A percentile compares a stretch with the other conserved stretches of the same genome.
These are phyloP conservation scores for Diplogasteroides magnus DNA, from an alignment of 1,140 invertebrate genomes.

Conservation along the genomic window DNA sequence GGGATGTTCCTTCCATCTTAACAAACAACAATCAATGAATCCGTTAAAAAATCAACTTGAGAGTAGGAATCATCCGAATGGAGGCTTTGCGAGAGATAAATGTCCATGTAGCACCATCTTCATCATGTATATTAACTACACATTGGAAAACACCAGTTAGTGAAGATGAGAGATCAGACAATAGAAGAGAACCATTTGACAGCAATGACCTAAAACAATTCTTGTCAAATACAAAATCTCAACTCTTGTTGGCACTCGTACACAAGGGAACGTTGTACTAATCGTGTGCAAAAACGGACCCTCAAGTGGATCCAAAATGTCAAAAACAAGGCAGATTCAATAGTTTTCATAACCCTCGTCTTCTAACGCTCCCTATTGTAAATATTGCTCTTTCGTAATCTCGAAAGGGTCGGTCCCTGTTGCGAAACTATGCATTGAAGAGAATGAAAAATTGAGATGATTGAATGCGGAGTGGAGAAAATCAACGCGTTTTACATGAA, in stretches of 20 bases:
- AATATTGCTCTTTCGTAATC: neutral
- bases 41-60: neutral
- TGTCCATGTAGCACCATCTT: slow-evolving; percentile 27
- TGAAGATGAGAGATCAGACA: slow-evolving; percentile 9
- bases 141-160: slow-evolving; percentile 37
- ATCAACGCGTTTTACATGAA: slow-evolving; percentile 11
- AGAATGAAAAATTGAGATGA: neutral
- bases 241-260: slow-evolving; percentile 10
- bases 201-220: slow-evolving; percentile 26
- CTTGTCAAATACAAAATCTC: neutral
- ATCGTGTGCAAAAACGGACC: too few relatives aligned
- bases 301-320: too few relatives aligned
- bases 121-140: slow-evolving; percentile 32
- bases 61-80: slow-evolving; percentile 15
- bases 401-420: neutral
- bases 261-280: neutral
- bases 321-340: neutral
- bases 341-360: neutral
- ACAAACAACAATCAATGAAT: neutral
- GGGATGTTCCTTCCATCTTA: slow-evolving; percentile 23
- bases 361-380: neutral
- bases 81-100: slow-evolving; percentile 32
- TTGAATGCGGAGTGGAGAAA: neutral
- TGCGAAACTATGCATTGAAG: slow-evolving; percentile 17
- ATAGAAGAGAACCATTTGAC: slow-evolving; percentile 28